Percentiles rank a stretch among this genome's conserved stretches.
These are phyloP conservation scores for Oryzias javanicus DNA, from an alignment of 2,113 vertebrate genomes.

Conservation along the genomic window DNA sequence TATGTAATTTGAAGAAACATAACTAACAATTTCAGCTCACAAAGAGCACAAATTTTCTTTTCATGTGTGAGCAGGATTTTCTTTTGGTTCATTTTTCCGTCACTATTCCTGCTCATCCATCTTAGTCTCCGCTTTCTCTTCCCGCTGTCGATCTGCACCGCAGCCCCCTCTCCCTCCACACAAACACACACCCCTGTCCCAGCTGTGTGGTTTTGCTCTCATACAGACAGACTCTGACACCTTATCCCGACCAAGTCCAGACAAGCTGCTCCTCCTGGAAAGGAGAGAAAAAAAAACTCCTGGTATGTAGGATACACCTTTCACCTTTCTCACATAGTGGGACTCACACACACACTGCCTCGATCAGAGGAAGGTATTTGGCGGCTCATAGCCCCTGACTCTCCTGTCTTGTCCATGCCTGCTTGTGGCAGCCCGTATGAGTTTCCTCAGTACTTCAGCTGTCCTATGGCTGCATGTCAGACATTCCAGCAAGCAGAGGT, in stretches of 20 bases:
- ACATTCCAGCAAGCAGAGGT: constrained; percentile 50
- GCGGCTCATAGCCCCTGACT: constrained; percentile 44
- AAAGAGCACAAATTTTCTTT: no score
- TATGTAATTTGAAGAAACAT: no score
- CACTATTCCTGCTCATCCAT: not conserved
- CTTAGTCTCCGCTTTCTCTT: not conserved
- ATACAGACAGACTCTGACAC: constrained; percentile 51
- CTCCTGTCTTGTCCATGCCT: constrained; percentile 46
- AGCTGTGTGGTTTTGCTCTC: constrained; percentile 32
- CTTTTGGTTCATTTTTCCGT: no score
- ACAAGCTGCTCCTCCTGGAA: constrained; percentile 61
- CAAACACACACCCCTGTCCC: constrained; percentile 3
- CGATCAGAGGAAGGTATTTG: constrained; percentile 41
- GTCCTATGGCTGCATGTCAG: constrained; percentile 44
- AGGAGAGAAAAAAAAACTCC: constrained; percentile 43
- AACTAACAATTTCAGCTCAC: no score
- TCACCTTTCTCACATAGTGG: constrained; percentile 52
- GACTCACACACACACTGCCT: constrained; percentile 22
- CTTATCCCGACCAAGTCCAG: constrained; percentile 67
- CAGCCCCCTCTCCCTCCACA: not conserved
- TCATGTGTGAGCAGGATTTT: no score
- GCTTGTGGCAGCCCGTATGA: constrained; percentile 55
- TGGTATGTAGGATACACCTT: constrained; percentile 66
- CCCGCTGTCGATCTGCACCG: not conserved
- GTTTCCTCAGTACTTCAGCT: constrained; percentile 24